Base-by-base conservation (phyloP, 2,888 invertebrate genomes). In the Rhogogaster chlorosoma region DNA sequence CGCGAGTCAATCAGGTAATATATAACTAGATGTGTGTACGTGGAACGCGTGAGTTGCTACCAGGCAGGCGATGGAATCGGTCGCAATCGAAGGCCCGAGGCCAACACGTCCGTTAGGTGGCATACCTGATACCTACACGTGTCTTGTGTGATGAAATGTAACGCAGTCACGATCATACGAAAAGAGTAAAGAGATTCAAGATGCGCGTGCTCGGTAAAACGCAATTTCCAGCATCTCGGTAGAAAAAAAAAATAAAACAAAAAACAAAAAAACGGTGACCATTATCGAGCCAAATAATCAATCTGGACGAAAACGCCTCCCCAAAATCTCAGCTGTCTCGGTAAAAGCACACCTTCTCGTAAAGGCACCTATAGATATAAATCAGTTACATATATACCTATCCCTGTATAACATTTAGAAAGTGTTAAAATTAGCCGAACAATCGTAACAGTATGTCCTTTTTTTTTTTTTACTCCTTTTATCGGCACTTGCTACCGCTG, bases 51-150 rank as follows among this genome's bases (percentile, higher is more conserved):
- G 83, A 83, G 83, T 67, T 67, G 83, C 83, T 83, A 83, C 83
- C 64, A 67, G 67, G 49, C 70, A 57, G 45, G 70, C 18, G 45
- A 70, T 42, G 70, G 67, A 83, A 83, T 83, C 83, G 83, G 83
- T 83, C 83, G 83, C 83, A 70, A 83, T 83, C 83, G 83, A 83
- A 83, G 83, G 83, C 84, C 84, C 53, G 78, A 80, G 84, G 82
- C 82, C 26, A 85, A 53, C 70, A 53, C 82, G 84, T 82, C 84
- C 84, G 84, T 85, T 85, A 85, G 49, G 78, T 80, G 70, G 84
- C 71, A 85, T 85, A 85, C 84, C 82, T 82, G 84, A 85, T 84
- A 82, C 53, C 84, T 82, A 82, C 84, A 85, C 84, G 82, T 82
- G 84, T 85, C 80, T 71, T 49, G 64, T 82, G 82, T 85, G 84